phyloP scores from a whole-genome alignment of 1,140 invertebrate species.

The Batillaria attramentaria region DNA sequence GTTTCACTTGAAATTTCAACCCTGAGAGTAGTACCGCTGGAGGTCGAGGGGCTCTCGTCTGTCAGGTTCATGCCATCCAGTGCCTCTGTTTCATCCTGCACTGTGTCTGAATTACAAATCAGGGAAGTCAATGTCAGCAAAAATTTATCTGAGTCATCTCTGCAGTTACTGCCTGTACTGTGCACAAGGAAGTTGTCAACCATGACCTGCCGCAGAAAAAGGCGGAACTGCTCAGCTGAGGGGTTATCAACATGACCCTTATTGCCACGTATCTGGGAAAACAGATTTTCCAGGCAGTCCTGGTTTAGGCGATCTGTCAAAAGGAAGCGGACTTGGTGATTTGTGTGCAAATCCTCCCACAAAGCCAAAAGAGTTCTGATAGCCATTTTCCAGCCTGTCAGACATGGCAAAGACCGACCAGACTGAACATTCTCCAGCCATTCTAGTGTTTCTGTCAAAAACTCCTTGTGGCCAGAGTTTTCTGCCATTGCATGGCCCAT shows the following conservation, averaged over 20 bases:
- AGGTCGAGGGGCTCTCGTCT: too few species aligned
- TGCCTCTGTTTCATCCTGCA: too few species aligned
- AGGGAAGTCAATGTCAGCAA: too few species aligned
- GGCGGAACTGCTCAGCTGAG: not conserved
- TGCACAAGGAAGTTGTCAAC: too few species aligned
- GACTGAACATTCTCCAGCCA: not conserved
- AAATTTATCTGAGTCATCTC: too few species aligned
- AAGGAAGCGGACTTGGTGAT: not conserved
- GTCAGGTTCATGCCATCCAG: too few species aligned
- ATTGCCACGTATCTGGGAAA: constrained; percentile 5
- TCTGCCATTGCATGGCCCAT: not conserved
- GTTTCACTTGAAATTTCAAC: too few species aligned
- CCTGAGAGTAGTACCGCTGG: too few species aligned
- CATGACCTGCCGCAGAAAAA: constrained; percentile 7
- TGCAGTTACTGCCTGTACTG: too few species aligned
- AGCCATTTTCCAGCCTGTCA: constrained; percentile 8
- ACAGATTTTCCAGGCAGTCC: constrained; percentile 17
- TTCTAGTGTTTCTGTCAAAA: not conserved
- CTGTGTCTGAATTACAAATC: too few species aligned
- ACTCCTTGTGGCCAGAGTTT: not conserved
- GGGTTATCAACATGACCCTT: not conserved
- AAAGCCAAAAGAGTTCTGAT: not conserved
- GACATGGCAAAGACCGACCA: not conserved
- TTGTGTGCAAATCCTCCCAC: not conserved
- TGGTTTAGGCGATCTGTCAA: constrained; percentile 11